Base-by-base conservation (phyloP, 2,113 vertebrate species). In the Pachypanchax playfairii region DNA sequence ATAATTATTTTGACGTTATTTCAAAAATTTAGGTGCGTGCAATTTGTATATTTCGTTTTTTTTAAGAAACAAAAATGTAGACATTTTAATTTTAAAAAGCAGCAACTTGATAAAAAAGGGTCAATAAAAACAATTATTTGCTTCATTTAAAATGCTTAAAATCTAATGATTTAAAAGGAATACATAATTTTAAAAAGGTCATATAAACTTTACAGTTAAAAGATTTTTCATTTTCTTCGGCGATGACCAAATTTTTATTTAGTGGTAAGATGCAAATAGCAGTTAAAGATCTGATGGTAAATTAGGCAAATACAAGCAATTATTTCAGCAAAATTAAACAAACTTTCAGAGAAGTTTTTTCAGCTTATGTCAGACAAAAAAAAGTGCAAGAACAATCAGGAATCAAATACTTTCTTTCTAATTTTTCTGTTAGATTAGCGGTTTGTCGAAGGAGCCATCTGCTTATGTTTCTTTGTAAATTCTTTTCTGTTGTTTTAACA, bases 381-480 rank as follows among this genome's bases (percentile, higher is more conserved):
- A 60, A 47, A 52, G 18, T 61, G 47, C 39, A 43, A 63, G 42
- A 80, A 79, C 68, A 86, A 84, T 65, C 31, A n/a, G 38, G 42
- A 65, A 72, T 66, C 70, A 75, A 80, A 85, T 84, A 67, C 4
- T 8, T 41, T 39, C 46, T 39, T 49, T 5, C 12, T 14, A 39
- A n/a, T 61, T 50, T 78, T 76, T 50, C 62, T 65, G 58, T 83
- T 70, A 49, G 55, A 75, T 83, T 78, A 56, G 76, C 80, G 80
- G 58, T 74, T 90, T 88, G 70, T 65, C 36, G 61, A 53, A 38
- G 54, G 73, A 74, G 73, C 87, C 87, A 91, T 92, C 90, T 91
- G 89, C 83, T 91, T 84, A 24, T n/a, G 35, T 75, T 74, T 79
- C 76, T 83, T 75, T 84, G 70, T 77, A 49, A 73, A 80, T 85